phyloP scores from a whole-genome alignment of 2,888 invertebrate genomes.

The Drosophila falleni region DNA sequence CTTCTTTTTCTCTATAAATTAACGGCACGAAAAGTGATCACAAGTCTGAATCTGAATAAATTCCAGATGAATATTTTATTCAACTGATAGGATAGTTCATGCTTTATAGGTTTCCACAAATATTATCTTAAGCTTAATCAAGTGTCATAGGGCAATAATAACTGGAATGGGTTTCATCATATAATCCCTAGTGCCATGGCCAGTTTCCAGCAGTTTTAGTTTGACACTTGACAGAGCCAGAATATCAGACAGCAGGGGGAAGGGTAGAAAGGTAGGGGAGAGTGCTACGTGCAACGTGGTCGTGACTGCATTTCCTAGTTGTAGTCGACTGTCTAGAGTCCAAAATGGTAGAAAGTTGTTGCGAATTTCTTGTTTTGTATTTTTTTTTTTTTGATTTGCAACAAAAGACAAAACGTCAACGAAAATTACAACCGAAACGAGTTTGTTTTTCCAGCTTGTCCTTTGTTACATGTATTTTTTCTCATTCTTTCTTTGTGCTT shows the following conservation, averaged over 20 bases:
- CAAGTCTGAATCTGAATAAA: too few relatives aligned
- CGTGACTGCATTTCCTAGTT: slow-evolving; percentile 32
- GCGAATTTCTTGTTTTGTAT: slow-evolving; percentile 43
- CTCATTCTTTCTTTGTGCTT: slow-evolving; percentile 19
- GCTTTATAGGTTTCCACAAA: background rate
- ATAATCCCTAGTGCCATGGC: slow-evolving; percentile 12
- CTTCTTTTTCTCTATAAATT: too few relatives aligned
- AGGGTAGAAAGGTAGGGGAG: background rate
- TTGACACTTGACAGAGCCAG: slow-evolving; percentile 40
- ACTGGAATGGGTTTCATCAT: background rate
- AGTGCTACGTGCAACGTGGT: slow-evolving; percentile 22
- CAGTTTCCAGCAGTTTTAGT: slow-evolving; percentile 16
- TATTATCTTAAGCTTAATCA: background rate
- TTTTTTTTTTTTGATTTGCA: slow-evolving; percentile 56
- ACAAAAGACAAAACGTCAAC: slow-evolving; percentile 63
- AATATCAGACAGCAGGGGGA: slow-evolving; percentile 5
- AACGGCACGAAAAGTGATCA: too few relatives aligned
- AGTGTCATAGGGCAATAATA: slow-evolving; percentile 6
- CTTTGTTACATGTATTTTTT: slow-evolving; percentile 36
- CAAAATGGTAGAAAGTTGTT: slow-evolving; percentile 53
- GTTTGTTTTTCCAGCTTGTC: slow-evolving; percentile 42
- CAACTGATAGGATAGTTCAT: background rate
- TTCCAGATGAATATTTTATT: too few relatives aligned
- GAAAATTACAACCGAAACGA: slow-evolving; percentile 57
- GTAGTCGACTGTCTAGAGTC: slow-evolving; percentile 42